Evolutionary conservation across 2,113 vertebrate genomes (phyloP).

Genomic region (Azemiops feae): DNA sequence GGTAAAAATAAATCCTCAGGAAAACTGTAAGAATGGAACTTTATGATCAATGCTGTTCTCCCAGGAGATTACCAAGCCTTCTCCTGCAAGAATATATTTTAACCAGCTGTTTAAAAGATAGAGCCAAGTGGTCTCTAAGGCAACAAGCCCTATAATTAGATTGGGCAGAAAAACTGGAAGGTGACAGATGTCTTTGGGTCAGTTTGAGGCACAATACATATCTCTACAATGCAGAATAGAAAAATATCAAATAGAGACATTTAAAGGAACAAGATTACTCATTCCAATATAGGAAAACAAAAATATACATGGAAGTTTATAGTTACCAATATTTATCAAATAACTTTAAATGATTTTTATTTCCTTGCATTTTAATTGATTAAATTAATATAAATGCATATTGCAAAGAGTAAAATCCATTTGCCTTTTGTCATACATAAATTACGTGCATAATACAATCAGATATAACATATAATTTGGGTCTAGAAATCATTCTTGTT

Average conservation of each 20-base stretch:
- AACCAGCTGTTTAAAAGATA: background rate
- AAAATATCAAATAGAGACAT: background rate
- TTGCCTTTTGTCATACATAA: background rate
- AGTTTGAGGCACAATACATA: background rate
- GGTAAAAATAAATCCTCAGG: background rate
- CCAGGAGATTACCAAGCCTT: background rate
- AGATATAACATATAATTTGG: background rate
- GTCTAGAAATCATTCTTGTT: background rate
- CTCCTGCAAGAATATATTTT: background rate
- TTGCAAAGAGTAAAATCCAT: background rate
- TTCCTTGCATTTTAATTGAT: background rate
- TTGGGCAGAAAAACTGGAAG: background rate
- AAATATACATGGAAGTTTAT: background rate
- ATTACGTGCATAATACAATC: background rate
- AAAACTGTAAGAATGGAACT: background rate
- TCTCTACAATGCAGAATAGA: background rate
- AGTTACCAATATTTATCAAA: background rate
- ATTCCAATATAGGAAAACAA: background rate
- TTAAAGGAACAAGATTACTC: background rate
- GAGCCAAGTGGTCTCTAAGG: background rate
- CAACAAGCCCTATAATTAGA: background rate
- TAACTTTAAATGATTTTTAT: background rate
- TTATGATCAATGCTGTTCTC: background rate
- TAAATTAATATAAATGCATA: background rate
- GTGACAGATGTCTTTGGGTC: background rate